Base-by-base conservation (phyloP, 2,888 invertebrate species). In the Cataglyphis rosenhaueri region DNA sequence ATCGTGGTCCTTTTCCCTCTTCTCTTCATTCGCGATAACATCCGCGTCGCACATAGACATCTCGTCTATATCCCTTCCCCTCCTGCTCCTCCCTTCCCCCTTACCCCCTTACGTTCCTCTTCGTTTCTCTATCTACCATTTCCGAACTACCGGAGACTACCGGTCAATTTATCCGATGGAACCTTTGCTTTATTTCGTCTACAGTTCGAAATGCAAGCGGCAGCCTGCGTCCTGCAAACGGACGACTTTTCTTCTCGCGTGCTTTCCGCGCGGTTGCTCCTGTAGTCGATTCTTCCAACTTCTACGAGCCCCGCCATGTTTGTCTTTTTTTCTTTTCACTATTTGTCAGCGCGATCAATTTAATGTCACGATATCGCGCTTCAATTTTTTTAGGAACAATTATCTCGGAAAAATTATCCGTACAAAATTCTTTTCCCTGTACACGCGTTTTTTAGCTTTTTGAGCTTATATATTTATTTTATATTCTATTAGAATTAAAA, bases 141-240 rank as follows among this genome's bases (percentile, higher is more conserved):
- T 52, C n/a, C 48, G n/a, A 52, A 52, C 48, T 52, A 52, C 90
- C 90, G 83, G 81, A 18, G 48, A 48, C 89, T 91, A 93, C 93
- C 91, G 93, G 93, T 94, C 94, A 94, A 94, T 94, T 94, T 94
- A 94, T 93, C 92, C 92, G 86, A 84, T 88, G 88, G 85, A 87
- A 89, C 88, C 85, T 89, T 90, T 89, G 87, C 91, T 88, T 89
- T 91, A 86, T 91, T 89, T 86, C 87, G 81, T 75, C 76, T 76
- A 73, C 82, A 81, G 74, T 83, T 82, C 81, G 87, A 87, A 90
- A 90, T 87, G 84, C 87, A 86, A 79, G 76, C 81, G 76, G 73
- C 57, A 59, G 73, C 8, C 73, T 8, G n/a, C 55, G 70, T 76
- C 25, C 59, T 71, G 32, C 59, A 59, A 78, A 70, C 78, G 32